phyloP scores from a whole-genome alignment of 2,113 vertebrate species.

The Narcine bancroftii region DNA sequence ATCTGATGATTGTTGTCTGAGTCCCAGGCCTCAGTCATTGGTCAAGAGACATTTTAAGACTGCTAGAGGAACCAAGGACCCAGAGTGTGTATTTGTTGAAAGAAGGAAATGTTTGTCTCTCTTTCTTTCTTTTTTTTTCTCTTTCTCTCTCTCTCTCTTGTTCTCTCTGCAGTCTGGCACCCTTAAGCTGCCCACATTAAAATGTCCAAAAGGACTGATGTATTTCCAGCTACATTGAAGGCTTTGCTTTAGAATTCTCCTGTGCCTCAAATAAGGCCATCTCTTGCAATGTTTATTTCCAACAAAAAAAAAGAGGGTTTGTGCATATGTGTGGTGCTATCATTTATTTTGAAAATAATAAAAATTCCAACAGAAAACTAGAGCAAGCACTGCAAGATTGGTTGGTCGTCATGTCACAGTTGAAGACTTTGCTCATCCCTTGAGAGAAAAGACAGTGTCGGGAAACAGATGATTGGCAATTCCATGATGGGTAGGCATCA shows the following conservation, averaged over 20 bases:
- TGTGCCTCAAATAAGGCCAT: not conserved
- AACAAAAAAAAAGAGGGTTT: not conserved
- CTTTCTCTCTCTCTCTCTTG: not conserved
- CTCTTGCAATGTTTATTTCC: not conserved
- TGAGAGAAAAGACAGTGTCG: not conserved
- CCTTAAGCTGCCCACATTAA: conserved; percentile 9
- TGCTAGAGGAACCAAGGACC: not conserved
- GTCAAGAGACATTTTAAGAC: not conserved
- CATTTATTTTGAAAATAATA: conserved; percentile 33
- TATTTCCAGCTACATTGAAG: not conserved
- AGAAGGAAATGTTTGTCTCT: not conserved
- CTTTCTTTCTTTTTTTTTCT: not conserved
- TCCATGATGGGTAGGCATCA: too few relatives aligned
- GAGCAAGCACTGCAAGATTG: not conserved
- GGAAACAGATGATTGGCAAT: not conserved
- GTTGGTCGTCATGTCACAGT: not conserved
- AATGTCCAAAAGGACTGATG: conserved; percentile 17
- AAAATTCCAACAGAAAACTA: conserved; percentile 8
- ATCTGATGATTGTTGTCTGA: not conserved
- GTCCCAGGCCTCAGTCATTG: not conserved
- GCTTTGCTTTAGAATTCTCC: not conserved
- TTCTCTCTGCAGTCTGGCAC: not conserved
- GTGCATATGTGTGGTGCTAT: not conserved
- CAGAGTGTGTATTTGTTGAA: not conserved
- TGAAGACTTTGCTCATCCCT: not conserved